Evolutionary conservation across 2,888 invertebrate genomes (phyloP).

Genomic region (Tortricodes alternella): DNA sequence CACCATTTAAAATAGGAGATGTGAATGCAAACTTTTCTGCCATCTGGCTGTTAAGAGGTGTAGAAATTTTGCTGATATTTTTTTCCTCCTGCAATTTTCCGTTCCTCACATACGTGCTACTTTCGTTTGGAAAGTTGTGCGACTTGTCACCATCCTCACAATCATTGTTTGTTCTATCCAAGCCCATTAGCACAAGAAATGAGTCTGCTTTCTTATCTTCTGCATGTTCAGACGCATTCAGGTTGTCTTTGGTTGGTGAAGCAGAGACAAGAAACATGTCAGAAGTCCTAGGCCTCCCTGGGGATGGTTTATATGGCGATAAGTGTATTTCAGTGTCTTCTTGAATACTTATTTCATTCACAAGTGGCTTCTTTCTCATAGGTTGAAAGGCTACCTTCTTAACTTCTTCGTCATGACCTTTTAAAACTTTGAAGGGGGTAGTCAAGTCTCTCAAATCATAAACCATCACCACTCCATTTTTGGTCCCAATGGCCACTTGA

Average conservation of each 20-base stretch:
- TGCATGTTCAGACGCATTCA: conserved; percentile 46
- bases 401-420: conserved; percentile 77
- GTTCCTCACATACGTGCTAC: conserved; percentile 57
- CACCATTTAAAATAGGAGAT: conserved; percentile 61
- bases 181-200: conserved; percentile 70
- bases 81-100: conserved; percentile 59
- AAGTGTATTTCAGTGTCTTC: conserved; percentile 60
- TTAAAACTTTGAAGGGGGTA: conserved; percentile 68
- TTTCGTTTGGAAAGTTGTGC: conserved; percentile 54
- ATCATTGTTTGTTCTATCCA: conserved; percentile 64
- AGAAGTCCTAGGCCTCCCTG: conserved; percentile 56
- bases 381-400: conserved; percentile 76
- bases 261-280: conserved; percentile 70
- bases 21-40: conserved; percentile 56
- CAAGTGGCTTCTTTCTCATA: conserved; percentile 52
- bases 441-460: conserved; percentile 82
- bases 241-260: conserved; percentile 56
- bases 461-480: conserved; percentile 77
- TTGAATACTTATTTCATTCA: conserved; percentile 67
- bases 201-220: conserved; percentile 66
- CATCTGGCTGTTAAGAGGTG: conserved; percentile 57
- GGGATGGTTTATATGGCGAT: conserved; percentile 53
- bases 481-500: conserved; percentile 80
- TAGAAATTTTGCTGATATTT: conserved; percentile 70
- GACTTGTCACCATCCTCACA: conserved; percentile 57